These are phyloP conservation scores for Pterocles gutturalis DNA, from an alignment of 2,113 vertebrate species.

Conservation along the genomic window DNA sequence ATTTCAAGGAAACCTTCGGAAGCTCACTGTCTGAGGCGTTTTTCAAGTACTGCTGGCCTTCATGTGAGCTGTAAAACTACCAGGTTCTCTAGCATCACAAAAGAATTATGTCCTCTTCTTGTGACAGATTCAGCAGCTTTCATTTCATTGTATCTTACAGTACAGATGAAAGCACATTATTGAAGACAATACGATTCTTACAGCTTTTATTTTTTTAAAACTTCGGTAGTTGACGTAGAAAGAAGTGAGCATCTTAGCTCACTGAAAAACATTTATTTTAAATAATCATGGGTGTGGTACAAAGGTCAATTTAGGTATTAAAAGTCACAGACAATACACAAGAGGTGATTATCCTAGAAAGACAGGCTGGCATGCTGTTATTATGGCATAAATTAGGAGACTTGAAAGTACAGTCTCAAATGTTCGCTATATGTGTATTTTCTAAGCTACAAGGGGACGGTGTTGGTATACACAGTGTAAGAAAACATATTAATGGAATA, in stretches of 20 bases:
- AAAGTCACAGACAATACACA: neutral
- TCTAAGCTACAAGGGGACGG: neutral
- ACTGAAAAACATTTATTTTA: neutral
- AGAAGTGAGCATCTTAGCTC: neutral
- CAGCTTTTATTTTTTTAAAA: neutral
- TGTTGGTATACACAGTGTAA: neutral
- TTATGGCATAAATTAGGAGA: neutral
- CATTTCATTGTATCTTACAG: neutral
- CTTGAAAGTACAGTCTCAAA: neutral
- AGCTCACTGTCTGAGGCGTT: neutral
- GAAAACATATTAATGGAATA: neutral
- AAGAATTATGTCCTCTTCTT: neutral
- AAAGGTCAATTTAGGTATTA: neutral
- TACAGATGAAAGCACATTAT: neutral
- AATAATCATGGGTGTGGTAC: neutral
- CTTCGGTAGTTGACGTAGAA: neutral
- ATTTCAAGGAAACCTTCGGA: neutral
- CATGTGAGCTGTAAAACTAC: neutral
- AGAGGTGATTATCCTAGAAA: neutral
- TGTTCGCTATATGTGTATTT: neutral
- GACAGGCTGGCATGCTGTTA: neutral
- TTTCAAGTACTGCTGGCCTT: neutral
- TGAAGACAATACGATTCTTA: neutral
- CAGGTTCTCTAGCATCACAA: neutral
- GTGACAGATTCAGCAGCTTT: neutral